Conservation (phyloP, 2,113 vertebrate genomes). For the Gobius niger region DNA sequence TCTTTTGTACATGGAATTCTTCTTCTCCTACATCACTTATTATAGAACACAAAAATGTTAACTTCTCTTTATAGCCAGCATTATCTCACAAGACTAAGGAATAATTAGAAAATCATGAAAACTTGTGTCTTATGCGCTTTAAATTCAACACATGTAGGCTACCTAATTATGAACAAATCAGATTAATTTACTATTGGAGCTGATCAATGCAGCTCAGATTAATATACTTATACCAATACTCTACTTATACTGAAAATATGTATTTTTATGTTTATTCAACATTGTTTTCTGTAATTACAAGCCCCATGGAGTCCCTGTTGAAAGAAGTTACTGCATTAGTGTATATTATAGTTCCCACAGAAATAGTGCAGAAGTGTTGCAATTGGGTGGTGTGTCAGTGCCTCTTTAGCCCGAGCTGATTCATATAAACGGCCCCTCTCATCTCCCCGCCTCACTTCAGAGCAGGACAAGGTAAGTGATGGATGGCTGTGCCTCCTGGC, state of each 20-base stretch:
- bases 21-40: no score
- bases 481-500: constrained; percentile 44
- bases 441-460: constrained; percentile 48
- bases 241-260: neutral
- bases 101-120: no score
- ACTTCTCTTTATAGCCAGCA: no score
- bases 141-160: no score
- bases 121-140: no score
- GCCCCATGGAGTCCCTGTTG: neutral
- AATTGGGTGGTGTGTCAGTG: constrained; percentile 21
- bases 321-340: constrained; percentile 10
- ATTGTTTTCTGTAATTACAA: neutral
- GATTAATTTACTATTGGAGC: no score
- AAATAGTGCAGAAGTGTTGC: constrained; percentile 1
- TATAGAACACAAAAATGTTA: no score
- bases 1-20: no score
- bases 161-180: no score
- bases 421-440: constrained; percentile 46
- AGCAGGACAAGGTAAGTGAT: constrained; percentile 64
- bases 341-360: constrained; percentile 5
- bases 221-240: neutral
- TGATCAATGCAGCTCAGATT: no score
- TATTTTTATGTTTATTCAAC: neutral
- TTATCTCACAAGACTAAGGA: no score
- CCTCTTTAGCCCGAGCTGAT: constrained; percentile 42